Evolutionary conservation across 2,113 vertebrate genomes (phyloP).

Genomic region (Gallinago undulata): DNA sequence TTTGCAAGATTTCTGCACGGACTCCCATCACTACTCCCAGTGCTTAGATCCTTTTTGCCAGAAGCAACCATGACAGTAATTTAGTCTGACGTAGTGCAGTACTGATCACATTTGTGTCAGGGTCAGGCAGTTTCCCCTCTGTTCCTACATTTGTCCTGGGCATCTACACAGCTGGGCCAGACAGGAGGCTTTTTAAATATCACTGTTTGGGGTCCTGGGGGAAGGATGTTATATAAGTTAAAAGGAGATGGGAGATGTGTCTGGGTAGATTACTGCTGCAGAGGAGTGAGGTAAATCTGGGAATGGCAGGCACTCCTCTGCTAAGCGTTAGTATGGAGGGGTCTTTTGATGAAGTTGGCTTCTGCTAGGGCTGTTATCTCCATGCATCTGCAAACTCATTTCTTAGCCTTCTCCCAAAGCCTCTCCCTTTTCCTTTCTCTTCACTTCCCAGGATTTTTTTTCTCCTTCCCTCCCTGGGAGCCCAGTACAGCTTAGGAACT

Average conservation of each 20-base stretch:
- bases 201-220: background rate
- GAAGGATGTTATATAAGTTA: background rate
- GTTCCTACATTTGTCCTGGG: background rate
- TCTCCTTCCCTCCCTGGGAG: background rate
- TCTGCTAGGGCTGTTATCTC: background rate
- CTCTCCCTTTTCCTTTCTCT: background rate
- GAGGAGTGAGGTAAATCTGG: background rate
- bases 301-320: background rate
- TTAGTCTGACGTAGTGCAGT: background rate
- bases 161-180: background rate
- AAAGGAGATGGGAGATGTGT: background rate
- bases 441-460: background rate
- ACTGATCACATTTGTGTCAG: rapidly evolving
- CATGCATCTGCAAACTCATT: background rate
- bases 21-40: background rate
- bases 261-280: background rate
- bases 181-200: background rate
- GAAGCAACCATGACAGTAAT: background rate
- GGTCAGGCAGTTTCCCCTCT: background rate
- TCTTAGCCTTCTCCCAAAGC: background rate
- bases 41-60: background rate
- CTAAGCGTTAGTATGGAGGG: background rate
- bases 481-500: background rate
- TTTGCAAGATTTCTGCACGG: background rate
- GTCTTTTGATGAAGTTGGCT: background rate